phyloP scores from a whole-genome alignment of 2,888 invertebrate genomes.

The Nemurella pictetii region DNA sequence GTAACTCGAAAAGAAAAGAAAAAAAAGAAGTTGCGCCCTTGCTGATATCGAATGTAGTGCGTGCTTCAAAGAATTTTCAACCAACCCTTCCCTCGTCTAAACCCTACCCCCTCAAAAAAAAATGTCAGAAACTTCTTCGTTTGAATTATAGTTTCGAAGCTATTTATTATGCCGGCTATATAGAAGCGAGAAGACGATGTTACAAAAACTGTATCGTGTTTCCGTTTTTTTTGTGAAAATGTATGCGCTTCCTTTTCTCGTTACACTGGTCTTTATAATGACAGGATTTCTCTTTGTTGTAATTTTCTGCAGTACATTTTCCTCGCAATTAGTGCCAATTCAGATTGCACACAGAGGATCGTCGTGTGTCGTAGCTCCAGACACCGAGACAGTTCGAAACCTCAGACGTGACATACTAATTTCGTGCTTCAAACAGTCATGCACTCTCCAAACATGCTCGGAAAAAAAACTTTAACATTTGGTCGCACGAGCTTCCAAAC shows the following conservation, averaged over 20 bases:
- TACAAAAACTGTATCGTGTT: neutral
- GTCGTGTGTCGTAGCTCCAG: neutral
- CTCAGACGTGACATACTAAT: neutral
- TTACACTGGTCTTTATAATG: neutral
- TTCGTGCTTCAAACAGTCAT: neutral
- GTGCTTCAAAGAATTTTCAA: neutral
- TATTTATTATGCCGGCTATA: neutral
- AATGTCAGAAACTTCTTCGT: neutral
- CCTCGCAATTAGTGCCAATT: neutral
- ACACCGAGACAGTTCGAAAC: neutral
- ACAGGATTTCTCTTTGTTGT: neutral
- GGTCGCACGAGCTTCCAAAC: too few relatives aligned
- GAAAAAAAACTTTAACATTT: neutral
- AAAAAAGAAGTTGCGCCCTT: neutral
- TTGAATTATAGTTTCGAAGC: constrained; percentile 3
- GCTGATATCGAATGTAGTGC: constrained; percentile 1
- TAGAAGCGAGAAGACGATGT: neutral
- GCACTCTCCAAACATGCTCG: neutral
- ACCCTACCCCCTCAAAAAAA: neutral
- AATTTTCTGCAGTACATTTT: neutral
- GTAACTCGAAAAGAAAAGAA: neutral
- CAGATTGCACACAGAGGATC: neutral
- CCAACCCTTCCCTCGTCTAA: neutral
- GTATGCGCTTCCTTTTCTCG: neutral
- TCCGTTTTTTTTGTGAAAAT: neutral